A percentile compares a stretch with the other conserved stretches of the same genome.
phyloP scores from a whole-genome alignment of 2,113 vertebrate genomes.

The Phalacrocorax brasilianus region DNA sequence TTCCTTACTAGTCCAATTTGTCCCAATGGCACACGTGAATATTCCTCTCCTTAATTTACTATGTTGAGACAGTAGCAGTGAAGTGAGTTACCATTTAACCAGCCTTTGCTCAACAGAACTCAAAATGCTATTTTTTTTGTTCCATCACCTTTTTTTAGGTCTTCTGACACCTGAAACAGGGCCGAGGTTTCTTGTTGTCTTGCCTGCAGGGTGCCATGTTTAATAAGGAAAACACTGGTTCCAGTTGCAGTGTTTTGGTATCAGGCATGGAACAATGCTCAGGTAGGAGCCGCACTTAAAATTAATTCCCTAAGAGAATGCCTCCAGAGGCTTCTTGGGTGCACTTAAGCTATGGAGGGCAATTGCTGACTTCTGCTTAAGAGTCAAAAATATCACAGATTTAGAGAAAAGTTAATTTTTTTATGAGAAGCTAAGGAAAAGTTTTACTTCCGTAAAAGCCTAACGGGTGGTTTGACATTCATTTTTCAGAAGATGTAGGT shows the following conservation, averaged over 20 bases:
- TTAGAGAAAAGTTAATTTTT: background rate
- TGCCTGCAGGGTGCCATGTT: background rate
- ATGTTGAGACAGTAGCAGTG: background rate
- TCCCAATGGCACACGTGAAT: background rate
- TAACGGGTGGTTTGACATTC: background rate
- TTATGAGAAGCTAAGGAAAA: background rate
- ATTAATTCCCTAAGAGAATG: rapidly evolving
- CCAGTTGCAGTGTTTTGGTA: background rate
- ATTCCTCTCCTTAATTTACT: background rate
- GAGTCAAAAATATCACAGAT: background rate
- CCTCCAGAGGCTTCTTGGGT: background rate
- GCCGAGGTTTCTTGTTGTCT: background rate
- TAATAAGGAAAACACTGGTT: background rate
- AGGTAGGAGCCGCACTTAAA: background rate
- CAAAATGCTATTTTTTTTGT: background rate
- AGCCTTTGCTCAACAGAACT: background rate
- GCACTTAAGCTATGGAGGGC: background rate
- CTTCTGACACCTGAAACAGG: background rate
- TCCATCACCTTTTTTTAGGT: background rate
- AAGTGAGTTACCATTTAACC: background rate
- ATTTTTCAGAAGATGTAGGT: background rate
- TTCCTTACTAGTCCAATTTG: background rate
- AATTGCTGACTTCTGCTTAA: background rate
- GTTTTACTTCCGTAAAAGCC: background rate
- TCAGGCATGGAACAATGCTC: rapidly evolving